Conservation (phyloP, 2,113 vertebrate genomes). For the Perca fluviatilis region DNA sequence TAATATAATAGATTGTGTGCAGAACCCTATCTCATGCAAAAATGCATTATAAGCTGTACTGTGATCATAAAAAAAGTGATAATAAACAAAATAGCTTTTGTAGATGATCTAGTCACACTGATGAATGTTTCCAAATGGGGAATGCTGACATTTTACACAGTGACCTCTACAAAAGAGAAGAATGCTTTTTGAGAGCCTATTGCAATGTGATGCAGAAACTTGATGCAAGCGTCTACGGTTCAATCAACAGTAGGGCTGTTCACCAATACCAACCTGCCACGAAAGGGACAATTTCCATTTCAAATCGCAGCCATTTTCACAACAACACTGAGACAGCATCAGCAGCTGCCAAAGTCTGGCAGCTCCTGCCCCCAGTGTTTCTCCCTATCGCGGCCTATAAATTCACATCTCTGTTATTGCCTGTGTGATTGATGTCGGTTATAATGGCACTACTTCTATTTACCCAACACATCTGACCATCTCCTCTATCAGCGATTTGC, state of each 20-base stretch:
- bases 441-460: slow-evolving; percentile 53
- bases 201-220: slow-evolving; percentile 45
- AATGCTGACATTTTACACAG: slow-evolving; percentile 61
- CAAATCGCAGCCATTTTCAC: slow-evolving; percentile 72
- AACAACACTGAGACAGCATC: slow-evolving; percentile 50
- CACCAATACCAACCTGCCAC: slow-evolving; percentile 51
- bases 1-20: not conserved
- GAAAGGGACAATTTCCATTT: slow-evolving; percentile 72
- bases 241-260: slow-evolving; percentile 59
- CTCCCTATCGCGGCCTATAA: slow-evolving; percentile 33
- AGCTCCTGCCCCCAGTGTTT: slow-evolving; percentile 43
- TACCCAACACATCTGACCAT: slow-evolving; percentile 50
- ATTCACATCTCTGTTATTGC: slow-evolving; percentile 54
- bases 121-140: slow-evolving; percentile 62
- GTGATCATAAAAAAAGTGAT: not conserved
- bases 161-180: slow-evolving; percentile 69
- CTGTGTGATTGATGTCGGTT: slow-evolving; percentile 60
- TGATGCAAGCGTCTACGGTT: slow-evolving; percentile 61
- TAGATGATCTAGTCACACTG: slow-evolving; percentile 46
- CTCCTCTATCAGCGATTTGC: slow-evolving; percentile 32
- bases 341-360: slow-evolving; percentile 52
- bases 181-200: slow-evolving; percentile 39
- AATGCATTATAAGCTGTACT: slow-evolving; percentile 1
- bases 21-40: not conserved
- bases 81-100: slow-evolving; percentile 35